These are phyloP conservation scores for Drosophila dunni DNA, from an alignment of 1,140 invertebrate species.

Conservation along the genomic window DNA sequence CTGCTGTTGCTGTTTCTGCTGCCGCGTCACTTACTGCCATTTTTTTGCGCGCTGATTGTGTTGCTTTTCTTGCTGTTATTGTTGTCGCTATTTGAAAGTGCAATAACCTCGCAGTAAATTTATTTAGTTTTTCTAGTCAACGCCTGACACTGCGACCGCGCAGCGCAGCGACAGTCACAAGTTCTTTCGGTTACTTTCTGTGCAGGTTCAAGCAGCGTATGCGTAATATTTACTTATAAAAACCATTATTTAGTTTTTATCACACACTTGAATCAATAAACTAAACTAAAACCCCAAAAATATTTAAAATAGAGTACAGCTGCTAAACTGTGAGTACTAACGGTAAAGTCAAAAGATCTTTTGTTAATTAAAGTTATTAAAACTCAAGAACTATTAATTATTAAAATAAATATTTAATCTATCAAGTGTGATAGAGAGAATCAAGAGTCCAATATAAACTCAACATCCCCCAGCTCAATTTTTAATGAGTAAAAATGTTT, in stretches of 20 bases:
- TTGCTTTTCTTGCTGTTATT: conserved; percentile 27
- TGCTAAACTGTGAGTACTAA: conserved; percentile 1
- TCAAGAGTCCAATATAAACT: no score
- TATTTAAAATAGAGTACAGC: neutral
- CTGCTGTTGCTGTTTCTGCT: conserved; percentile 36
- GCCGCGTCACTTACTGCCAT: conserved; percentile 56
- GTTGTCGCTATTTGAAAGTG: conserved; percentile 67
- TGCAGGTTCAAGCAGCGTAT: conserved; percentile 59
- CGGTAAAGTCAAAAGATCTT: no score
- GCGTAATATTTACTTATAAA: conserved; percentile 41
- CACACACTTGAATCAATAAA: conserved; percentile 29
- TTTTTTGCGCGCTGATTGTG: conserved; percentile 31
- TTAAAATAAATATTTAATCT: no score
- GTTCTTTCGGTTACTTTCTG: conserved; percentile 16
- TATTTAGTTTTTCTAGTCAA: conserved; percentile 41
- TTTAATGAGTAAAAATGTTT: no score
- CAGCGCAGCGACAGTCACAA: neutral
- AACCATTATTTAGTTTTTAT: conserved; percentile 1
- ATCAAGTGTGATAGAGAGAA: no score
- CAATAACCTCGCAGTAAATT: conserved; percentile 70
- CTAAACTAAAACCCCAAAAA: neutral
- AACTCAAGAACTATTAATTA: no score
- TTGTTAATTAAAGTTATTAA: no score
- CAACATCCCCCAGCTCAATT: no score
- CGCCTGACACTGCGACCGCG: conserved; percentile 46